Conservation (phyloP, 1,140 invertebrate genomes). For the Conus ventricosus region DNA sequence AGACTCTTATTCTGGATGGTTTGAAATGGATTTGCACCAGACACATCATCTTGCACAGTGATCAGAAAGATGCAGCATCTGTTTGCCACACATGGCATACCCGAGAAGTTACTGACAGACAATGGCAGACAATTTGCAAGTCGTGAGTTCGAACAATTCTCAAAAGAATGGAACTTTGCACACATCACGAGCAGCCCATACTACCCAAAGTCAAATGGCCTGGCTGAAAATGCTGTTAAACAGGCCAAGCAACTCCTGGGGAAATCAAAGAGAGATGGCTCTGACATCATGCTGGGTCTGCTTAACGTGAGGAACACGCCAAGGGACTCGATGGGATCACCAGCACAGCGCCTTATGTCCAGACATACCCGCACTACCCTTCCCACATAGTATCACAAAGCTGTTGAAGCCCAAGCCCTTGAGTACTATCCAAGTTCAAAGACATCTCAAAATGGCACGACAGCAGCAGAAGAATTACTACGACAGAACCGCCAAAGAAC, state of each 20-base stretch:
- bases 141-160: neutral
- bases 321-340: too few species aligned
- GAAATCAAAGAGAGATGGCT: neutral
- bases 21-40: neutral
- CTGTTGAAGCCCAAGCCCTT: too few species aligned
- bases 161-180: too few species aligned
- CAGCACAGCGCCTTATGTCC: neutral
- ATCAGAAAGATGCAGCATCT: neutral
- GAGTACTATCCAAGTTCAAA: neutral
- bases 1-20: too few species aligned
- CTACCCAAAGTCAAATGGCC: too few species aligned
- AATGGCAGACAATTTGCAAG: too few species aligned
- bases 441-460: neutral
- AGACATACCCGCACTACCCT: too few species aligned
- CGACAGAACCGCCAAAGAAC: neutral
- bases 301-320: too few species aligned
- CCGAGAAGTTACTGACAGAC: too few species aligned
- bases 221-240: neutral
- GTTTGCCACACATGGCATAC: neutral
- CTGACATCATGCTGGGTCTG: too few species aligned
- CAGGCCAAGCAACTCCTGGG: neutral
- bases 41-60: slow-evolving; percentile 18
- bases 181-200: too few species aligned
- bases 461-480: neutral
- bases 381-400: too few species aligned